Percentiles rank a stretch among this genome's conserved stretches.
phyloP scores from a whole-genome alignment of 2,113 vertebrate species.

The Platichthys flesus region DNA sequence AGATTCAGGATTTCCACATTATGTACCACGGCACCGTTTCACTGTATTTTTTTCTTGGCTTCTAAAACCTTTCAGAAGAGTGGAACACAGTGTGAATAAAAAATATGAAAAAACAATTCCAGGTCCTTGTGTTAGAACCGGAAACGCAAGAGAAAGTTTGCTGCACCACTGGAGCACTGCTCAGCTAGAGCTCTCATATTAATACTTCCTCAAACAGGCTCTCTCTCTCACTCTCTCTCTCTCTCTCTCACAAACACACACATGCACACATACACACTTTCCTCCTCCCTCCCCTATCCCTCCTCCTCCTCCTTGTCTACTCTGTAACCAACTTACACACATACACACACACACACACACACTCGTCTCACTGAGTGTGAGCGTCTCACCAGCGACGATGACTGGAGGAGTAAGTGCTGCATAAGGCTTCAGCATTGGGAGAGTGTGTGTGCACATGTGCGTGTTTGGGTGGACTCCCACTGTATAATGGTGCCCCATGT shows the following conservation, averaged over 20 bases:
- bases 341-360: slow-evolving; percentile 42
- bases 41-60: not conserved
- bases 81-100: not conserved
- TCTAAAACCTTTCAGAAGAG: not conserved
- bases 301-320: slow-evolving; percentile 37
- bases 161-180: slow-evolving; percentile 23
- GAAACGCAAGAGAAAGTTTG: slow-evolving; percentile 36
- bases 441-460: slow-evolving; percentile 23
- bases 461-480: slow-evolving; percentile 58
- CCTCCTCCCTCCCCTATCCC: slow-evolving; percentile 24
- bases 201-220: slow-evolving; percentile 75
- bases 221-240: slow-evolving; percentile 6
- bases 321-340: slow-evolving; percentile 14
- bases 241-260: not conserved
- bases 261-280: not conserved
- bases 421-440: slow-evolving; percentile 27
- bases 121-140: not conserved
- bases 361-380: slow-evolving; percentile 40
- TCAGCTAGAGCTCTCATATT: slow-evolving; percentile 33
- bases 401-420: slow-evolving; percentile 50
- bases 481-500: slow-evolving; percentile 58
- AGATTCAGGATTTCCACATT: slow-evolving; percentile 12
- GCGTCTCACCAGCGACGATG: slow-evolving; percentile 48
- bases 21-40: not conserved
- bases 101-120: no score